A percentile compares a stretch with the other conserved stretches of the same genome.
Conservation (phyloP, 2,797 vertebrate species). For the Hippopotamyrus pictus region DNA sequence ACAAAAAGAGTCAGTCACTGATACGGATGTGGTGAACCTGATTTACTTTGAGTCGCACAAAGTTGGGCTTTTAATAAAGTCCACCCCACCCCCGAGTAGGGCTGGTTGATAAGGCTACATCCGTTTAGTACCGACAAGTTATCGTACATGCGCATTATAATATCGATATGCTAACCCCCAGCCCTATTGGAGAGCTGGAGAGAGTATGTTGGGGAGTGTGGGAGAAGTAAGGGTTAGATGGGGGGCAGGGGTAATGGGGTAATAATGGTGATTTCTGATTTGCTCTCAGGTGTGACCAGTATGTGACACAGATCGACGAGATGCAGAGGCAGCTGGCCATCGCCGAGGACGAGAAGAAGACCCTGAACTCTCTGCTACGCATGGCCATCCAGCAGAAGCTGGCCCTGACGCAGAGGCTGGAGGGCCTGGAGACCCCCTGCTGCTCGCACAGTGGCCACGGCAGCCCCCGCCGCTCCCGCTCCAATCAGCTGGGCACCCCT, state of each 20-base stretch:
- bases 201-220: neutral
- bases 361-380: conserved; percentile 72
- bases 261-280: neutral
- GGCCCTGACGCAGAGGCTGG: conserved; percentile 72
- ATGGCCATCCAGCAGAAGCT: conserved; percentile 83
- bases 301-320: conserved; percentile 76
- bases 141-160: neutral
- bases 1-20: neutral
- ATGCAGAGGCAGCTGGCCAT: conserved; percentile 78
- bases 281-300: conserved; percentile 75
- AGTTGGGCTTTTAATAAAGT: neutral
- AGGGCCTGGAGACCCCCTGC: conserved; percentile 60
- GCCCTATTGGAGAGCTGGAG: neutral
- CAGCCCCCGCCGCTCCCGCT: conserved; percentile 59
- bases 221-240: neutral
- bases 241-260: neutral
- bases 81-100: neutral
- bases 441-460: conserved; percentile 56
- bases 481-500: conserved; percentile 54
- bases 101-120: neutral
- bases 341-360: conserved; percentile 81
- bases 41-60: neutral
- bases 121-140: neutral
- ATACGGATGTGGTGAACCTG: neutral
- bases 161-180: neutral